Evolutionary conservation across 2,797 vertebrate species (phyloP).

Genomic region (Artibeus lituratus): DNA sequence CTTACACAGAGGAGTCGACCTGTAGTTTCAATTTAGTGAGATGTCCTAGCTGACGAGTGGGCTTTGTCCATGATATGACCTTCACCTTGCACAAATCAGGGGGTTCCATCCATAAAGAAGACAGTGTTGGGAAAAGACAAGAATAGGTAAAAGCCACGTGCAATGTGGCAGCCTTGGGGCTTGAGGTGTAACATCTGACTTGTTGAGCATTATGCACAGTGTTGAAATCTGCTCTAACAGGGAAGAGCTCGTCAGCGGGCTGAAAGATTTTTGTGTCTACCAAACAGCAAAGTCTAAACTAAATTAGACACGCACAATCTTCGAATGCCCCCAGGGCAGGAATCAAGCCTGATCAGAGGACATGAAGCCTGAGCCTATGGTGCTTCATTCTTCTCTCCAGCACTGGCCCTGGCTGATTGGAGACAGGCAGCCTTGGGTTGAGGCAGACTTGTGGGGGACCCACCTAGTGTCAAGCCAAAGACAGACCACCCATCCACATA

Average conservation of each 20-base stretch:
- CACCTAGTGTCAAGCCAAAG: not conserved
- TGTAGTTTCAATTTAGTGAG: not conserved
- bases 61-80: not conserved
- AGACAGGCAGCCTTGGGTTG: not conserved
- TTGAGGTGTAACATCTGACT: not conserved
- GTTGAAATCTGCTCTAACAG: not conserved
- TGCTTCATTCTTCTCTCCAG: not conserved
- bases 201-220: not conserved
- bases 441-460: not conserved
- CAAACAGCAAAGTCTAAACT: not conserved
- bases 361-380: fast-evolving
- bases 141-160: not conserved
- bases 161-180: not conserved
- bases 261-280: not conserved
- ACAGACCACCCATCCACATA: not conserved
- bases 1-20: not conserved
- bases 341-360: not conserved
- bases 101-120: not conserved
- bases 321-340: not conserved
- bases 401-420: fast-evolving
- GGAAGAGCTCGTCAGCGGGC: not conserved
- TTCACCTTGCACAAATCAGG: not conserved
- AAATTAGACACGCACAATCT: not conserved
- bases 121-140: not conserved
- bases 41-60: not conserved